Evolutionary conservation across 1,140 invertebrate species (phyloP).

Genomic region (Meloidogyne exigua): DNA sequence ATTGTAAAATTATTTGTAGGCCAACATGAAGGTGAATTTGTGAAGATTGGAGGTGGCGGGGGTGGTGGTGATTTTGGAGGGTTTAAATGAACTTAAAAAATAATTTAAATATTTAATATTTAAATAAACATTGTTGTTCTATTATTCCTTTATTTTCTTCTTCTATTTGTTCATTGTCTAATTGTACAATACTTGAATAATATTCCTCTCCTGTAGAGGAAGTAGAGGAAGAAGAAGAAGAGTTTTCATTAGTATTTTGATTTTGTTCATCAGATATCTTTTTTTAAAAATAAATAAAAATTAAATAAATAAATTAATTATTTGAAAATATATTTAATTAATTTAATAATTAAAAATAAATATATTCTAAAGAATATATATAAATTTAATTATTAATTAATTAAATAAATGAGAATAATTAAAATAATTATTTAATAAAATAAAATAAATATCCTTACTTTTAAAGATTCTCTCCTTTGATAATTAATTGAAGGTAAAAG

Average conservation of each 20-base stretch:
- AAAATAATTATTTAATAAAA: too few species aligned
- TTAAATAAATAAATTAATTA: background rate
- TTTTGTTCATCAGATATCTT: background rate
- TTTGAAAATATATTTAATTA: background rate
- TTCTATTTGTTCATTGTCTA: background rate
- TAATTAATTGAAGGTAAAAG: background rate
- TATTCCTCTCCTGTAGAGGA: constrained; percentile 10
- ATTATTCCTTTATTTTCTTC: background rate
- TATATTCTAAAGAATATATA: background rate
- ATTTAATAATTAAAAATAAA: background rate
- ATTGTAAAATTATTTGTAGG: background rate
- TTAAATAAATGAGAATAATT: too few species aligned
- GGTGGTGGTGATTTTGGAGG: constrained; percentile 11
- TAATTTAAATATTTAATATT: too few species aligned
- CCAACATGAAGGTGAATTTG: background rate
- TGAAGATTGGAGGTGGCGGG: background rate
- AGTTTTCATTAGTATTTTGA: background rate
- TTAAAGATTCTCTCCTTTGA: background rate
- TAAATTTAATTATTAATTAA: too few species aligned
- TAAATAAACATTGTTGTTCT: background rate
- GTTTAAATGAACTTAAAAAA: constrained; percentile 5
- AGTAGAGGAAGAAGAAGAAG: background rate
- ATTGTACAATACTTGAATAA: constrained; percentile 22
- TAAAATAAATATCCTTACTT: background rate
- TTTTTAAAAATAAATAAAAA: too few species aligned